Evolutionary conservation across 2,888 invertebrate genomes (phyloP).

Genomic region (Copidosoma aretas): DNA sequence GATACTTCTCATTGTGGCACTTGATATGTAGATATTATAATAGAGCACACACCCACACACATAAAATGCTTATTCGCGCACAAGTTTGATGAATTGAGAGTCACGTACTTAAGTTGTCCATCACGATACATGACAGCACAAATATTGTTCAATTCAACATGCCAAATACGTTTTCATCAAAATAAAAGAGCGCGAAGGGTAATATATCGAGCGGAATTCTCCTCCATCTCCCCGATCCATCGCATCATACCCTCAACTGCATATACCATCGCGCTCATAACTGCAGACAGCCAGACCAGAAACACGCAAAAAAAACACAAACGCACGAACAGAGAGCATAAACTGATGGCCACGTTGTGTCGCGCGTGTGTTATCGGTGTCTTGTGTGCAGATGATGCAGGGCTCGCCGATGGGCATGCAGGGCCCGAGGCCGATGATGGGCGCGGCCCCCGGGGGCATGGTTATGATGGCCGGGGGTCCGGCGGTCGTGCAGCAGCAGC

Average conservation of each 20-base stretch:
- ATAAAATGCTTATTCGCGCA: constrained; percentile 8
- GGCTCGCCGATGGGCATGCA: constrained; percentile 56
- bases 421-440: constrained; percentile 59
- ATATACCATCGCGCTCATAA: too few species aligned
- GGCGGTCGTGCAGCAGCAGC: constrained; percentile 51
- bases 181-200: too few species aligned
- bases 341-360: constrained; percentile 17
- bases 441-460: constrained; percentile 38
- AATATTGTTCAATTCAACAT: too few species aligned
- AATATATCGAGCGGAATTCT: too few species aligned
- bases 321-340: neutral
- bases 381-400: constrained; percentile 57
- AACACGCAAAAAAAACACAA: too few species aligned
- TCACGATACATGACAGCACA: too few species aligned
- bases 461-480: constrained; percentile 43
- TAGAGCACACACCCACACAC: constrained; percentile 14
- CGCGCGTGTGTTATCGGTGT: constrained; percentile 31
- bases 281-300: too few species aligned
- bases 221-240: too few species aligned
- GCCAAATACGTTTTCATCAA: too few species aligned
- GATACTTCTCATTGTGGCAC: constrained; percentile 23
- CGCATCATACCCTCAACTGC: too few species aligned
- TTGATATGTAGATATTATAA: constrained; percentile 1
- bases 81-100: neutral
- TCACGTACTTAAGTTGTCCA: neutral